Percentiles rank a stretch among this genome's conserved stretches.
Evolutionary conservation across 1,140 invertebrate genomes (phyloP).

Genomic region (Harlomillsia oculata): DNA sequence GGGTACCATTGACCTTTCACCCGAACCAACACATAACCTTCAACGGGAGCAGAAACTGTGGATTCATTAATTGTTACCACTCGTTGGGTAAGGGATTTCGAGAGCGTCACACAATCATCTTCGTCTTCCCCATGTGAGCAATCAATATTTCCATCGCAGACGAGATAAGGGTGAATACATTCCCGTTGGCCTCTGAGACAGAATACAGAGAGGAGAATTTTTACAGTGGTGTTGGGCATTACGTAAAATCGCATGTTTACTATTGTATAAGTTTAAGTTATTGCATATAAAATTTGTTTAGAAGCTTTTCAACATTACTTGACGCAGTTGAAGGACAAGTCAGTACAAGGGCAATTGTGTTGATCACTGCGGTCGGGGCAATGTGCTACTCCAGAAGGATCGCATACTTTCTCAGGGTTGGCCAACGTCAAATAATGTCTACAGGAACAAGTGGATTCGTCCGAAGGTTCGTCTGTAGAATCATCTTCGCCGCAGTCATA

Average conservation of each 20-base stretch:
- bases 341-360: background rate
- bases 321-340: background rate
- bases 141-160: conserved; percentile 2
- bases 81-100: background rate
- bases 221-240: background rate
- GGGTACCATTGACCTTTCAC: conserved; percentile 8
- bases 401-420: conserved; percentile 4
- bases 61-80: background rate
- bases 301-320: background rate
- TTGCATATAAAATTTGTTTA: background rate
- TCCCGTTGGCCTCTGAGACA: background rate
- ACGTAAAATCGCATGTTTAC: background rate
- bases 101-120: background rate
- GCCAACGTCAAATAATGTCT: conserved; percentile 6
- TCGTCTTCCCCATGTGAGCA: conserved; percentile 5
- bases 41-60: background rate
- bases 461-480: conserved; percentile 12
- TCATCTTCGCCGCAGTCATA: conserved; percentile 15
- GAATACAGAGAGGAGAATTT: background rate
- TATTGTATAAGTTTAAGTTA: background rate
- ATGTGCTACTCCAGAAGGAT: background rate
- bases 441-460: conserved; percentile 6
- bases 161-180: conserved; percentile 1
- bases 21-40: conserved; percentile 3
- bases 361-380: conserved; percentile 14